Percentiles rank a stretch among this genome's conserved stretches.
These are phyloP conservation scores for Nysson spinosus DNA, from an alignment of 2,888 invertebrate species.

Conservation along the genomic window DNA sequence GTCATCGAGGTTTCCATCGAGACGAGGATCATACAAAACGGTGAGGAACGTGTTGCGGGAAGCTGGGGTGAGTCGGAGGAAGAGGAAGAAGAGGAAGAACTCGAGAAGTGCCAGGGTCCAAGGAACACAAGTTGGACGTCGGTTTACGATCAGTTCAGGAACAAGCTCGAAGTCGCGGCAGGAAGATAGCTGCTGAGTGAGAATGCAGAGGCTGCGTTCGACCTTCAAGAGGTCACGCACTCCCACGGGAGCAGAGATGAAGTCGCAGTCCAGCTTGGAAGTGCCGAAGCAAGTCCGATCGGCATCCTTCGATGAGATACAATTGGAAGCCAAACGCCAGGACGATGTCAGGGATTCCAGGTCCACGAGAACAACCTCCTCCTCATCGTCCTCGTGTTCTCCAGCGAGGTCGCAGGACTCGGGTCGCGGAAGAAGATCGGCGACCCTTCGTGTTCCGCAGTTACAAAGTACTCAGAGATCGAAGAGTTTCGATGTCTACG, in stretches of 20 bases:
- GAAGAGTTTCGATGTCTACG: slow-evolving; percentile 89
- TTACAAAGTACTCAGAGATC: slow-evolving; percentile 83
- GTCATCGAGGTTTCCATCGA: slow-evolving; percentile 46
- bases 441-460: slow-evolving; percentile 83
- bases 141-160: neutral
- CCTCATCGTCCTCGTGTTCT: slow-evolving; percentile 70
- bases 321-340: slow-evolving; percentile 86
- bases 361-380: slow-evolving; percentile 54
- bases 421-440: slow-evolving; percentile 45
- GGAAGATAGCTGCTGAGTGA: slow-evolving; percentile 74
- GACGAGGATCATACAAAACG: slow-evolving; percentile 40
- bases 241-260: slow-evolving; percentile 94
- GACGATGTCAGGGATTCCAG: slow-evolving; percentile 60
- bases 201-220: slow-evolving; percentile 89
- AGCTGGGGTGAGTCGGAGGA: slow-evolving; percentile 31
- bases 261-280: slow-evolving; percentile 93
- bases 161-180: slow-evolving; percentile 2
- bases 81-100: slow-evolving; percentile 36
- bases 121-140: neutral
- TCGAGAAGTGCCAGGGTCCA: neutral
- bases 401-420: slow-evolving; percentile 67
- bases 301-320: slow-evolving; percentile 94
- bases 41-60: slow-evolving; percentile 21
- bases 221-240: slow-evolving; percentile 93
- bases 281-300: slow-evolving; percentile 94